These are phyloP conservation scores for Astyanax mexicanus DNA, from an alignment of 2,797 vertebrate species.

Conservation along the genomic window DNA sequence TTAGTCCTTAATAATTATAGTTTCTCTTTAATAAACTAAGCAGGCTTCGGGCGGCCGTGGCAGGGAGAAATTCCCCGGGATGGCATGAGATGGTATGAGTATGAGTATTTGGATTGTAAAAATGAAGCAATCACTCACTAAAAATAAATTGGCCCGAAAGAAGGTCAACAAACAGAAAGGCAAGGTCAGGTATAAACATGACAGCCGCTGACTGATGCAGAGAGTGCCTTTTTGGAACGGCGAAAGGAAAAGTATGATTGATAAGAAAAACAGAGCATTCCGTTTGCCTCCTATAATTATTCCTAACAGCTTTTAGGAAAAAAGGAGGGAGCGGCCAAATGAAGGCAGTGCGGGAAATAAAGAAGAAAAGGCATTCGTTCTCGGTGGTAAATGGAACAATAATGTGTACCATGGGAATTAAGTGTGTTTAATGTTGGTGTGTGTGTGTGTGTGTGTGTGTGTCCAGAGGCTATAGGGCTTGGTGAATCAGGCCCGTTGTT, in stretches of 20 bases:
- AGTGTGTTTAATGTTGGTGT: not conserved
- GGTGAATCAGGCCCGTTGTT: conserved; percentile 16
- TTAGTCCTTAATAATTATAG: too few relatives aligned
- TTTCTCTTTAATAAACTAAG: not conserved
- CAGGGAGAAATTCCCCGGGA: not conserved
- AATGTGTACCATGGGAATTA: not conserved
- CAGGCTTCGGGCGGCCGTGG: not conserved
- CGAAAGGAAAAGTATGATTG: conserved; percentile 1
- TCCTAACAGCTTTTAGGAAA: not conserved
- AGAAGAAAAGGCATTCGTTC: not conserved
- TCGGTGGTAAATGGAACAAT: not conserved
- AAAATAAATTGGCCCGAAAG: conserved; percentile 8
- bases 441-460: not conserved
- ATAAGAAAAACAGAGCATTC: conserved; percentile 12
- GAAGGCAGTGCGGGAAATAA: not conserved
- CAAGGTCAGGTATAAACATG: not conserved
- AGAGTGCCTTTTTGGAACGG: conserved; percentile 11
- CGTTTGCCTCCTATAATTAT: conserved; percentile 22
- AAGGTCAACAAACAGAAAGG: not conserved
- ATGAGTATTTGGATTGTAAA: not conserved
- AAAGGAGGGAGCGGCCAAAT: not conserved
- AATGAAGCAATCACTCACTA: conserved; percentile 9
- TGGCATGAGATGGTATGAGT: conserved; percentile 11
- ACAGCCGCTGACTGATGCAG: not conserved
- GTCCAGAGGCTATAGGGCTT: not conserved